Base-by-base conservation (phyloP, 2,113 vertebrate species). In the Psephotus haematonotus region DNA sequence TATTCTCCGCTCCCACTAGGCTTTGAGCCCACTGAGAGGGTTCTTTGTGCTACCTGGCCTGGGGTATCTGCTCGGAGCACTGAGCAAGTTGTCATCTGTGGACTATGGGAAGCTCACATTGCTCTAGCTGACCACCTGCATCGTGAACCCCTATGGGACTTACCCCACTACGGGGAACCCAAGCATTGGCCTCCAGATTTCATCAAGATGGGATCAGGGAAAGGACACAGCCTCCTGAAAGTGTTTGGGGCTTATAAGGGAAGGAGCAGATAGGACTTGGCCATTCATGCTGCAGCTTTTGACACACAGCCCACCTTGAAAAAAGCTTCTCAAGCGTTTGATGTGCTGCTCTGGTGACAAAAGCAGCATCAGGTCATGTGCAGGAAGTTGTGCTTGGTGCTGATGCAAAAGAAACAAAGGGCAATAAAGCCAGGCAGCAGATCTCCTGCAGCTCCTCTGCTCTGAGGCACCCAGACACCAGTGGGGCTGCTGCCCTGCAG, bases 61-160 rank as follows among this genome's bases (percentile, higher is more conserved):
- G 19, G 64, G 24, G 22, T 3, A n/a, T 22, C 44, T n/a, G 11
- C 31, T 52, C 53, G 78, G 25, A 33, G 22, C 46, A 67, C 13
- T 0, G 0, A 14, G 3, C 20, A 70, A 7, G 17, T 4, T 22
- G 22, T 49, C 29, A 60, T 44, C 44, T 74, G 9, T 7, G 13
- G 16, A 17, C 24, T 15, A 50, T 1, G 2, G 25, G 33, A 88
- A 76, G 47, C 25, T 7, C 23, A 57, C 22, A 14, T 3, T 57
- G 28, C 41, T 70, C 25, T 43, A 52, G 17, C 3, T 64, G 22
- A 83, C 27, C 28, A 31, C 15, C n/a, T 69, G 9, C 57, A 2
- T 31, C 53, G 31, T 11, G 9, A 70, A 31, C 39, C 18, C 7
- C 24, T 1, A 5, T 49, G 33, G 13, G 11, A 59, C 13, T 35